Evolutionary conservation across 2,888 invertebrate species (phyloP), one percentile per base, ranked within the genome.

Genomic region (Merodon equestris): DNA sequence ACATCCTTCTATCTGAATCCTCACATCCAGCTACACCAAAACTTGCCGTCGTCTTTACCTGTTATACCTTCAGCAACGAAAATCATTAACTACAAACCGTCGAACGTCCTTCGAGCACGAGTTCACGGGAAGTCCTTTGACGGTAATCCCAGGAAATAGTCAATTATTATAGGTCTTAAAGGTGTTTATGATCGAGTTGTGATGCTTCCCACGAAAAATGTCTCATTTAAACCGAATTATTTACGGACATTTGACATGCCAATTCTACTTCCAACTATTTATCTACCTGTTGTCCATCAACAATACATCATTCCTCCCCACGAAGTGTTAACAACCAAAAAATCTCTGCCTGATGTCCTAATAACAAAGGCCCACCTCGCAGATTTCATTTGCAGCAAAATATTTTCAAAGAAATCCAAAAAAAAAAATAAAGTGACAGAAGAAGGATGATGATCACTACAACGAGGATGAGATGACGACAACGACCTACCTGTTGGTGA

Each of bases 241-340:
- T 47, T 48, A 60, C 64, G 70, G 48, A 38, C 51, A 72, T 71
- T 68, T 13, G 42, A 42, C 60, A 50, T 56, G 61, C 40, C 14
- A 42, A 42, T 15, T 14, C 19, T 36, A 40, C 36, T 13, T 17
- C 34, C 45, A 40, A 64, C 3, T 45, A 45, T 9, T 7, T 17
- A 7, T 12, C 2, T 18, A 18, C 34, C 36, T 19, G 19, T 47
- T 42, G 36, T 50, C 12, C 40, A 54, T 60, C 73, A 61, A 73
- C 73, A 74, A 79, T 79, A 63, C 68, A 79, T 68, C 63, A 68
- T 47, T 74, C 57, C 36, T 38, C 3, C 13, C 82, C 83, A 85
- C 83, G 85, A 86, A 86, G 86, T 86, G 87, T 84, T 86, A 86
- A 86, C 86, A 86, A 81, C 82, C 82, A 82, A 81, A 68, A 82